Conservation (phyloP, 2,113 vertebrate species). For the Leucopsar rothschildi region DNA sequence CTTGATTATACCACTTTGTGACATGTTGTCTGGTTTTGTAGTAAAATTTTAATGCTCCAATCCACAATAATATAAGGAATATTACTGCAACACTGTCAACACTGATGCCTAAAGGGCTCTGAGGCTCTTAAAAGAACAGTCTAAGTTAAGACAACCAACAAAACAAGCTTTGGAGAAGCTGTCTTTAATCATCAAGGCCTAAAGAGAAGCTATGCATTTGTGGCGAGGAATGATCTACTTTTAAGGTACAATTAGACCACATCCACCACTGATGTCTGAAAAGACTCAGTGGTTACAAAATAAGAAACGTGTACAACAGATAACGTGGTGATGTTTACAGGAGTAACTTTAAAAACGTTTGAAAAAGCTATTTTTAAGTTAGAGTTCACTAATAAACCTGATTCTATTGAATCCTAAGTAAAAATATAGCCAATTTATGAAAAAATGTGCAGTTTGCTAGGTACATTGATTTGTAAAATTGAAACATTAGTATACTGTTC, state of each 20-base stretch:
- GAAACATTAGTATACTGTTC: neutral
- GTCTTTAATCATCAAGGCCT: neutral
- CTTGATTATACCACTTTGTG: neutral
- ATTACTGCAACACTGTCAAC: neutral
- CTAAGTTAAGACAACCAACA: neutral
- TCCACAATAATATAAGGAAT: neutral
- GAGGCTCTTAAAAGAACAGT: neutral
- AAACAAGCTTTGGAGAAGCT: neutral
- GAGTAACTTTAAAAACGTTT: neutral
- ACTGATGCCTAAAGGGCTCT: neutral
- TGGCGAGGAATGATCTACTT: neutral
- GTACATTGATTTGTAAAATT: neutral
- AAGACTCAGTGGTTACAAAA: neutral
- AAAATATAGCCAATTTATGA: neutral
- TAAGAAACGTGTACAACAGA: neutral
- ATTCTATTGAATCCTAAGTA: neutral
- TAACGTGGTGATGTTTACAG: neutral
- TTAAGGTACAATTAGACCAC: neutral
- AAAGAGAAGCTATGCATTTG: neutral
- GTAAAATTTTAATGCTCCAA: neutral
- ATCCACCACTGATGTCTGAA: neutral
- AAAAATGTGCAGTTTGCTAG: neutral
- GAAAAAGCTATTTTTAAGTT: neutral
- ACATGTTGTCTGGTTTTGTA: neutral
- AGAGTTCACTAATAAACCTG: neutral